These are phyloP conservation scores for Saccostrea glomerata DNA, from an alignment of 1,140 invertebrate genomes.

Conservation along the genomic window DNA sequence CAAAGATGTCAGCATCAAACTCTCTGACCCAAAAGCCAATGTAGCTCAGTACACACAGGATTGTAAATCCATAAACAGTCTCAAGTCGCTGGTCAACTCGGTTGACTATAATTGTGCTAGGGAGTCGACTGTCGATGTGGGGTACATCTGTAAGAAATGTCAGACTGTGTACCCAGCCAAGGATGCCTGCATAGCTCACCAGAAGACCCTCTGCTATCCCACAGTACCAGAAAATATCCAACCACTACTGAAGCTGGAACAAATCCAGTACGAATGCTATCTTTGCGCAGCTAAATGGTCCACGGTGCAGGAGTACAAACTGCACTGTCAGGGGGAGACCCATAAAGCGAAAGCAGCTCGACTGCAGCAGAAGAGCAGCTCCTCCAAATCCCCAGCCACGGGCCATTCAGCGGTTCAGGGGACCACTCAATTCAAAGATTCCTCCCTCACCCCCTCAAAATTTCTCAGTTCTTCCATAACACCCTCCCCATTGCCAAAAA, in stretches of 20 bases:
- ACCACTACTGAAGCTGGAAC: conserved; percentile 78
- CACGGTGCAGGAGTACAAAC: conserved; percentile 82
- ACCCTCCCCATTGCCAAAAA: conserved; percentile 59
- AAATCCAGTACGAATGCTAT: conserved; percentile 85
- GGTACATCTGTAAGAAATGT: conserved; percentile 92
- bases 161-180: conserved; percentile 89
- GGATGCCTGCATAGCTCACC: conserved; percentile 86
- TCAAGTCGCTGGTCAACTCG: conserved; percentile 70
- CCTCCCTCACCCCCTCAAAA: conserved; percentile 1
- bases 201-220: conserved; percentile 83
- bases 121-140: conserved; percentile 87
- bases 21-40: conserved; percentile 77
- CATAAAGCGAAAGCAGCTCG: conserved; percentile 70
- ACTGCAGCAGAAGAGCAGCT: conserved; percentile 46
- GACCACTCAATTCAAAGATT: not conserved
- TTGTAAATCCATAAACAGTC: conserved; percentile 78
- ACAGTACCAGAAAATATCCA: conserved; percentile 79
- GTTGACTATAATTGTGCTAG: conserved; percentile 74
- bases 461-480: conserved; percentile 47
- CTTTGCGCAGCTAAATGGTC: conserved; percentile 83
- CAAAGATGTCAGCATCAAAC: conserved; percentile 79
- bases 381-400: conserved; percentile 40
- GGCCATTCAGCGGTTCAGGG: conserved; percentile 12
- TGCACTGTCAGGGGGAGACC: conserved; percentile 83
- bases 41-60: conserved; percentile 80